A percentile compares a stretch with the other conserved stretches of the same genome.
phyloP scores from a whole-genome alignment of 37 sponge, comb jelly and placozoan species.

The Diacarnus erythraeanus region DNA sequence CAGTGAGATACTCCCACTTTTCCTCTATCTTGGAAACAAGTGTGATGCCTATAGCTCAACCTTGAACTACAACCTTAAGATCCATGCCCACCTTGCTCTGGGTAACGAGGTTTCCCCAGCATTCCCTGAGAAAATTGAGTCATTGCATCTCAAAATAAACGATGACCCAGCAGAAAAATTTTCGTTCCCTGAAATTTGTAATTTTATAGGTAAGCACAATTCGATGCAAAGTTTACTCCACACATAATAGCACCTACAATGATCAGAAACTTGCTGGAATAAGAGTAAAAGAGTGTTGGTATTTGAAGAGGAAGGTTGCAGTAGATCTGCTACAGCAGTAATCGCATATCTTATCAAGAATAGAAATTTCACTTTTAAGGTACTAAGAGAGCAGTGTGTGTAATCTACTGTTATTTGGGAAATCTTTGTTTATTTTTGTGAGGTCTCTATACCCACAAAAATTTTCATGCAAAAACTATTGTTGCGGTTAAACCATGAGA shows the following conservation, averaged over 20 bases:
- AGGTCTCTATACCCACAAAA: too few relatives aligned
- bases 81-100: conserved; percentile 56
- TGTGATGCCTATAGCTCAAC: conserved; percentile 77
- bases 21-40: conserved; percentile 84
- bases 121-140: conserved; percentile 37
- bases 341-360: conserved; percentile 83
- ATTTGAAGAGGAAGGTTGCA: conserved; percentile 67
- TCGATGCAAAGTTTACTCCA: neutral
- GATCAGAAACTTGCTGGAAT: conserved; percentile 44
- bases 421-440: too few relatives aligned
- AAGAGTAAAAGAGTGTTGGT: conserved; percentile 68
- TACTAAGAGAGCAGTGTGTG: neutral
- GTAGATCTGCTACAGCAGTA: conserved; percentile 56
- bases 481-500: too few relatives aligned
- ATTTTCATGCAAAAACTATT: too few relatives aligned
- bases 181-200: conserved; percentile 57
- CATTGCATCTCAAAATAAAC: conserved; percentile 48
- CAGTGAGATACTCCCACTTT: conserved; percentile 84
- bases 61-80: conserved; percentile 80
- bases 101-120: conserved; percentile 40
- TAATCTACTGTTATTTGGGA: neutral
- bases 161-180: conserved; percentile 55
- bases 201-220: conserved; percentile 65
- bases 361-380: conserved; percentile 75
- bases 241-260: neutral